Conservation (phyloP, 2,888 invertebrate species). For the Zele albiditarsus region DNA sequence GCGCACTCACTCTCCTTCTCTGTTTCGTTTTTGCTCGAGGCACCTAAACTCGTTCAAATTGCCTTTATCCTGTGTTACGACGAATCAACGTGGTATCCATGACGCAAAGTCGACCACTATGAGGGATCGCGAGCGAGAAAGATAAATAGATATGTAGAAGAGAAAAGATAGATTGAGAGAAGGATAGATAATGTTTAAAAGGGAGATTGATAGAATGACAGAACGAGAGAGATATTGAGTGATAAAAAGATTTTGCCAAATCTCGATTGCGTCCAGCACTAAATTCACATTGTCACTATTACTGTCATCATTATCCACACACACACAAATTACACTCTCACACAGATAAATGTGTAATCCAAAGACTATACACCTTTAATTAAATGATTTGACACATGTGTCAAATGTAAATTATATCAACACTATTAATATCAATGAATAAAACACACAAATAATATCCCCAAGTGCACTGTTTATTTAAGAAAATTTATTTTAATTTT, state of each 20-base stretch:
- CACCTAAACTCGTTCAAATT: slow-evolving; percentile 63
- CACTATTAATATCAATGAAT: background rate
- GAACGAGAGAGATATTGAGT: background rate
- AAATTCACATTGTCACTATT: slow-evolving; percentile 29
- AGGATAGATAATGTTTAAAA: background rate
- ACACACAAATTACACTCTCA: background rate
- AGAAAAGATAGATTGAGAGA: background rate
- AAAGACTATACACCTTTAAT: background rate
- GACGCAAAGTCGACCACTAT: slow-evolving; percentile 51
- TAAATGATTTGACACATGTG: slow-evolving; percentile 6
- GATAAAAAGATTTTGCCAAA: slow-evolving; percentile 55
- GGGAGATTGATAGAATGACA: slow-evolving; percentile 1
- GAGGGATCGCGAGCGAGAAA: slow-evolving; percentile 28
- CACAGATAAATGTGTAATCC: slow-evolving; percentile 9
- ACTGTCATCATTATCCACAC: background rate
- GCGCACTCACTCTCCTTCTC: slow-evolving; percentile 27
- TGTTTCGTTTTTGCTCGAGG: slow-evolving; percentile 51
- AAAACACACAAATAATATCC: slow-evolving; percentile 22
- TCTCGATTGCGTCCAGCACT: slow-evolving; percentile 44
- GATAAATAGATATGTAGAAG: background rate
- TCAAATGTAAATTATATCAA: background rate
- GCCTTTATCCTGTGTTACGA: slow-evolving; percentile 64
- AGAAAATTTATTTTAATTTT: slow-evolving; percentile 2
- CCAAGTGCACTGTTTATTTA: slow-evolving; percentile 6
- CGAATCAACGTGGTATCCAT: slow-evolving; percentile 61